These are phyloP conservation scores for Corynorhinus townsendii DNA, from an alignment of 2,113 vertebrate genomes.

Conservation along the genomic window DNA sequence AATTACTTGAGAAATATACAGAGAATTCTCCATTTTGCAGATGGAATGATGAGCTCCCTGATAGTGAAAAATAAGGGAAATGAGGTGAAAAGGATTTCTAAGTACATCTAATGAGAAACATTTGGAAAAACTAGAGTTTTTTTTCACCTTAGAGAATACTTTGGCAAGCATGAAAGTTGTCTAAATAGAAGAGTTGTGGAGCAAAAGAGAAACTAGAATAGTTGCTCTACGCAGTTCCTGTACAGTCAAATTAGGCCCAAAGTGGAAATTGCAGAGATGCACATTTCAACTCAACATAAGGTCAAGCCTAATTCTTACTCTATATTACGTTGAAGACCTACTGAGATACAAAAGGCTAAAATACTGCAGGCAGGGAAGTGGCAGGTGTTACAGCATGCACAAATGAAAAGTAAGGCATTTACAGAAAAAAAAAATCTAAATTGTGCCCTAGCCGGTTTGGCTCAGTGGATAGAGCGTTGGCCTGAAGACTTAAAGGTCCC, in stretches of 20 bases:
- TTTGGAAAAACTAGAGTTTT: slow-evolving; percentile 21
- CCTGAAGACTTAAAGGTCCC: too few species aligned
- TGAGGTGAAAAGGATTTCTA: slow-evolving; percentile 29
- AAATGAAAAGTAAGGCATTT: slow-evolving; percentile 1
- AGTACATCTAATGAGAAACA: slow-evolving; percentile 41
- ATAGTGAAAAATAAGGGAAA: slow-evolving; percentile 34
- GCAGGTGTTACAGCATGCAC: background rate
- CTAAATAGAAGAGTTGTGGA: slow-evolving; percentile 2
- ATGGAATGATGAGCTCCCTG: background rate
- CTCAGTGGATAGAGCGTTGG: too few species aligned
- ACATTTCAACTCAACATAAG: background rate
- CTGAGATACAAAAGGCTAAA: background rate
- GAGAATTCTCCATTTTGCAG: slow-evolving; percentile 7
- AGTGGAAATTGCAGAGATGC: background rate
- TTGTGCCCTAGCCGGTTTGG: background rate
- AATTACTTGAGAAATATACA: background rate
- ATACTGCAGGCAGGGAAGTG: background rate
- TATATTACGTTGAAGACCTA: background rate
- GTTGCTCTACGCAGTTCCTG: slow-evolving; percentile 26
- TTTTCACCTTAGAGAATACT: slow-evolving; percentile 11
- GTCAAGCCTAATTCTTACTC: background rate
- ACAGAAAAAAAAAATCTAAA: background rate
- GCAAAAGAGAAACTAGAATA: slow-evolving; percentile 24
- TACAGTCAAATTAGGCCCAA: slow-evolving; percentile 4
- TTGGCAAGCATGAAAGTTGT: background rate